Evolutionary conservation across 2,888 invertebrate species (phyloP), one percentile per base, ranked within the genome.

Genomic region (Buathra laborator): DNA sequence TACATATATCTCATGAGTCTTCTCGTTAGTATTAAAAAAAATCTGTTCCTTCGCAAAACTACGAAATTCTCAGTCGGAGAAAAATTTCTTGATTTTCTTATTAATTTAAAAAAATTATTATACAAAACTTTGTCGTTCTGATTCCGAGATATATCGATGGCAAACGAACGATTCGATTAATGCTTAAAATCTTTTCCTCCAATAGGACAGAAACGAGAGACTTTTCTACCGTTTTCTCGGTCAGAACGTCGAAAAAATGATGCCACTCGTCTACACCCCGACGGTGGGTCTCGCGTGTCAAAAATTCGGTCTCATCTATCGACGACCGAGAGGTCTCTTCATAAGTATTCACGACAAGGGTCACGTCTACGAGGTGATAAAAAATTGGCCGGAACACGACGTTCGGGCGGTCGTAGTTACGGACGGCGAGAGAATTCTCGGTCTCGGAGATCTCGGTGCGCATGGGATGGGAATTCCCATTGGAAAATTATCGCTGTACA

Each of bases 191-290:
- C n/a, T 19, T 71, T n/a, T 44, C 24, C 74, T 81, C 43, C 7
- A 43, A 3, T 94, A 98, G 96, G 99, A 99, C 92, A 96, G 99
- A 88, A 99, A 99, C 94, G 99, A 99, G 94, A 97, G 97, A 89
- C 95, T 99, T 19, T 99, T 99, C 95, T 99, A 98, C 94, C 96
- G 97, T 46, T 96, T 99, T 71, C 94, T 99, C 64, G 96, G 96
- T 16, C 97, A 98, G 88, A 96, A 99, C 93, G 97, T 99, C 32
- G 96, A 97, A 67, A 96, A 97, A 86, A 96, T 98, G 95, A 98
- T 99, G 98, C 99, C 99, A 0, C 95, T 99, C 84, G 99, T 99
- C n/a, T 99, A 99, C 94, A 99, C 99, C 0, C 99, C 99, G 0
- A 98, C 99, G 0, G 99, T 99, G 12, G 99, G 99, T 4, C 95